These are phyloP conservation scores for Todiramphus chloris DNA, from an alignment of 2,113 vertebrate species.

Conservation along the genomic window DNA sequence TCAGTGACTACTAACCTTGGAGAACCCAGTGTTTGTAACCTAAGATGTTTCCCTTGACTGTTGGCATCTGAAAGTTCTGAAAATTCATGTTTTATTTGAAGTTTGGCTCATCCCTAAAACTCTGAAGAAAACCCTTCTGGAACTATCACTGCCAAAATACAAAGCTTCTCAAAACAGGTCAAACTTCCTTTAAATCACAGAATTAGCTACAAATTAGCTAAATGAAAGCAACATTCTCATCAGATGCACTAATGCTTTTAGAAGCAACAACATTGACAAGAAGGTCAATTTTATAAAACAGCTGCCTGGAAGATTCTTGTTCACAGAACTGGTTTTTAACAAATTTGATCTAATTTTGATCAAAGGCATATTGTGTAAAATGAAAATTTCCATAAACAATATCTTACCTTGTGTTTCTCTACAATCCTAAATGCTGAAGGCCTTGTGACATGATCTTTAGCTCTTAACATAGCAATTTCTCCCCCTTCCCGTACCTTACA, in stretches of 20 bases:
- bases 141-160: background rate
- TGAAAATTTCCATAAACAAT: background rate
- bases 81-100: background rate
- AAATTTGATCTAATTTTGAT: background rate
- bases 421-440: background rate
- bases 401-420: background rate
- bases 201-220: background rate
- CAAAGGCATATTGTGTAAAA: background rate
- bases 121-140: background rate
- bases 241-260: background rate
- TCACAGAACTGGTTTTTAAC: background rate
- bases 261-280: background rate
- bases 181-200: background rate
- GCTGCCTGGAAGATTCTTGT: background rate
- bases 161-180: background rate
- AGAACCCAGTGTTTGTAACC: background rate
- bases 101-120: background rate
- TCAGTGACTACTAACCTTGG: background rate
- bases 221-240: background rate
- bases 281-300: background rate
- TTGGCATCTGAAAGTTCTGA: background rate
- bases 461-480: background rate
- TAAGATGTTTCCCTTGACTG: background rate
- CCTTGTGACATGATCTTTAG: background rate
- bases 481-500: rapidly evolving